Evolutionary conservation across 2,797 vertebrate genomes (phyloP).

Genomic region (Dryobates pubescens): DNA sequence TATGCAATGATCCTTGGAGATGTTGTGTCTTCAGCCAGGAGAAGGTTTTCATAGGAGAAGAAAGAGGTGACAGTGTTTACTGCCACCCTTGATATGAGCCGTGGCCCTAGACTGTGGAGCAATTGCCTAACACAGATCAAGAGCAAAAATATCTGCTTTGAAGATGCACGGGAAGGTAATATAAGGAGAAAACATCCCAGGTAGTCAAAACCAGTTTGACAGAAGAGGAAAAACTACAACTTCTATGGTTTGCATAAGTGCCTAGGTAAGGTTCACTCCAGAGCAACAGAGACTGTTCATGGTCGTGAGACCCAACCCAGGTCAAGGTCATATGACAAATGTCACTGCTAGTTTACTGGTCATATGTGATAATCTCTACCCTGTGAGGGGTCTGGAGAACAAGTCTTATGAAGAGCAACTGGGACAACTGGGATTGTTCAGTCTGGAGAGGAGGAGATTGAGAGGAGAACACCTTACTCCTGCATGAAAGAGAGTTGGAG

Average conservation of each 20-base stretch:
- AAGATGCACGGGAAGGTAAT: neutral
- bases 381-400: too few relatives aligned
- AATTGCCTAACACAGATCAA: neutral
- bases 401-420: too few relatives aligned
- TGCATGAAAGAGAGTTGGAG: too few relatives aligned
- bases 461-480: too few relatives aligned
- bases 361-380: neutral
- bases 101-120: neutral
- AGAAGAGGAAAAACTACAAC: neutral
- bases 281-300: neutral
- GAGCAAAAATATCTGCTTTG: neutral
- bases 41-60: neutral
- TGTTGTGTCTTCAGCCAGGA: fast-evolving
- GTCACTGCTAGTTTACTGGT: neutral
- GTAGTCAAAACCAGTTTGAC: neutral
- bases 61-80: neutral
- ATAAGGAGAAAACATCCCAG: neutral
- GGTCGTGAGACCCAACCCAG: neutral
- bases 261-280: neutral
- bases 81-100: neutral
- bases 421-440: too few relatives aligned
- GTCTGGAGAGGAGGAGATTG: too few relatives aligned
- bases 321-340: fast-evolving
- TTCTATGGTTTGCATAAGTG: fast-evolving
- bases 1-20: neutral